Evolutionary conservation across 2,888 invertebrate genomes (phyloP).

Genomic region (Lepidochrysops patricia): DNA sequence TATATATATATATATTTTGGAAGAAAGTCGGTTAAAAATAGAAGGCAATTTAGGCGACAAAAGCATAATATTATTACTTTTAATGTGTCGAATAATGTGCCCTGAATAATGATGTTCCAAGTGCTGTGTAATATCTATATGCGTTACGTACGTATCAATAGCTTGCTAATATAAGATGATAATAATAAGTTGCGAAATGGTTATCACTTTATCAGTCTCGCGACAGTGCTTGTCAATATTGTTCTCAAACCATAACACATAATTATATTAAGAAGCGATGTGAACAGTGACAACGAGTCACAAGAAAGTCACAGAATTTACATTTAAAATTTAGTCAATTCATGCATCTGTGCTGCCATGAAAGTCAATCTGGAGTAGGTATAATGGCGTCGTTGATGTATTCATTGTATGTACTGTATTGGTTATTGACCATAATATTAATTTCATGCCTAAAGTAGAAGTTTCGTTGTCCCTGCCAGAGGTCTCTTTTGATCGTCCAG

Average conservation of each 20-base stretch:
- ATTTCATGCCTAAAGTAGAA: too few species aligned
- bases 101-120: too few species aligned
- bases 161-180: too few species aligned
- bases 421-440: background rate
- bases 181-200: background rate
- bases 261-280: background rate
- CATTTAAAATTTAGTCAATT: background rate
- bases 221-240: background rate
- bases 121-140: background rate
- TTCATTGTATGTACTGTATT: background rate
- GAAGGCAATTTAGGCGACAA: too few species aligned
- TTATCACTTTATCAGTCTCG: background rate
- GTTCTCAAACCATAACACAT: background rate
- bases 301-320: background rate
- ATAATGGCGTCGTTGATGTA: background rate
- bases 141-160: background rate
- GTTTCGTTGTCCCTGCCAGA: too few species aligned
- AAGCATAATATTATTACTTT: background rate
- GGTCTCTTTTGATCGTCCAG: too few species aligned
- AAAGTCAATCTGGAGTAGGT: background rate
- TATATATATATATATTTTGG: too few species aligned
- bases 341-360: conserved; percentile 7
- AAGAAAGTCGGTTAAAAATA: too few species aligned
- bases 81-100: background rate
- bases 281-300: background rate